These are phyloP conservation scores for Malacosoma neustria DNA, from an alignment of 2,888 invertebrate genomes.

Conservation along the genomic window DNA sequence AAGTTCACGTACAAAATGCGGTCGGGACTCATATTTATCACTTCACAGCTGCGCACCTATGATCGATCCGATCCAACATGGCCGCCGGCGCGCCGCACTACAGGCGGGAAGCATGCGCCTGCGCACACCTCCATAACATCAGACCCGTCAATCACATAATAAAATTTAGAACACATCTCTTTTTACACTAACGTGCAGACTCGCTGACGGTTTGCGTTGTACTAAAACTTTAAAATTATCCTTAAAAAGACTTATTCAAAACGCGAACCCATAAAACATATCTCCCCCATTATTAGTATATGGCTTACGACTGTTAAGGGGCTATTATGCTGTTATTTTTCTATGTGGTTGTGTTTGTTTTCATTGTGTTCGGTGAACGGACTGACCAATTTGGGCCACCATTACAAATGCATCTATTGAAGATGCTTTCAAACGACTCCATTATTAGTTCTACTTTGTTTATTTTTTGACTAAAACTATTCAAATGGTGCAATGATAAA, in stretches of 20 bases:
- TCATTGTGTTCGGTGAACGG: slow-evolving; percentile 61
- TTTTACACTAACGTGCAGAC: slow-evolving; percentile 44
- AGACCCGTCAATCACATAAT: slow-evolving; percentile 46
- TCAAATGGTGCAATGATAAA: slow-evolving; percentile 5
- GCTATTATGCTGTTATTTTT: slow-evolving; percentile 67
- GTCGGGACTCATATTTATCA: slow-evolving; percentile 50
- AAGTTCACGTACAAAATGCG: slow-evolving; percentile 31
- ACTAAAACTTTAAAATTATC: slow-evolving; percentile 58
- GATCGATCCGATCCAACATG: slow-evolving; percentile 71
- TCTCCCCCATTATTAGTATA: slow-evolving; percentile 75
- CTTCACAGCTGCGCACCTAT: slow-evolving; percentile 70
- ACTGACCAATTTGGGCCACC: slow-evolving; percentile 54
- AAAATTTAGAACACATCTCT: slow-evolving; percentile 34
- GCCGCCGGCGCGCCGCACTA: slow-evolving; percentile 52
- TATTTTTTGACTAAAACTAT: slow-evolving; percentile 9
- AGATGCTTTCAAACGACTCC: slow-evolving; percentile 20
- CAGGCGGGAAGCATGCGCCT: slow-evolving; percentile 59
- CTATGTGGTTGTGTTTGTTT: slow-evolving; percentile 64
- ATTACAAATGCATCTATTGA: slow-evolving; percentile 43
- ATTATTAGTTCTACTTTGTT: slow-evolving; percentile 24
- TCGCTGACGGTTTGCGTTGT: slow-evolving; percentile 45
- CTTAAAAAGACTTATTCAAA: slow-evolving; percentile 56
- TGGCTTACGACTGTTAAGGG: slow-evolving; percentile 62
- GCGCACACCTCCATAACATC: slow-evolving; percentile 50
- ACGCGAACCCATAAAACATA: slow-evolving; percentile 70